Evolutionary conservation across 1,140 invertebrate genomes (phyloP).

Genomic region (Cheumatopsyche charites): DNA sequence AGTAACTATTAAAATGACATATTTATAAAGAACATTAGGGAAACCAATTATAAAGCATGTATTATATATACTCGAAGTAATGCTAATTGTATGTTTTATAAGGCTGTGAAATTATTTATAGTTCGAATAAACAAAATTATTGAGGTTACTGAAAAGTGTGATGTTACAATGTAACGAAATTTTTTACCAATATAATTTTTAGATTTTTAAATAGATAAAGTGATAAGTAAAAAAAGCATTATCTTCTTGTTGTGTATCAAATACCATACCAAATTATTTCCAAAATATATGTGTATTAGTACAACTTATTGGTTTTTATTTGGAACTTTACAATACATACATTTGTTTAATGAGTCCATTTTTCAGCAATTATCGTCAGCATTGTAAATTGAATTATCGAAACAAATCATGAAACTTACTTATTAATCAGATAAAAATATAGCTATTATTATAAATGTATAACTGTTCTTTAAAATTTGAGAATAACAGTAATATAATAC

Average conservation of each 20-base stretch:
- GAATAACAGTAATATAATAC: too few relatives aligned
- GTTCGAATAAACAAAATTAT: constrained; percentile 14
- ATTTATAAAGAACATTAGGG: not conserved
- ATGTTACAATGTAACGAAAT: constrained; percentile 35
- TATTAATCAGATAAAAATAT: too few relatives aligned
- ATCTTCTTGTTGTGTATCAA: not conserved
- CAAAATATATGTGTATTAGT: too few relatives aligned
- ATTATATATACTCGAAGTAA: not conserved
- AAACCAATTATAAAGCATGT: not conserved
- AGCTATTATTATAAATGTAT: too few relatives aligned
- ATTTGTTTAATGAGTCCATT: too few relatives aligned
- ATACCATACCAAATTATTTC: too few relatives aligned
- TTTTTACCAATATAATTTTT: constrained; percentile 29
- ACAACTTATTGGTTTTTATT: too few relatives aligned
- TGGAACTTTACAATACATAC: too few relatives aligned
- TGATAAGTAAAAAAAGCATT: not conserved
- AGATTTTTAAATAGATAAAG: constrained; percentile 4
- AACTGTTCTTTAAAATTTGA: too few relatives aligned
- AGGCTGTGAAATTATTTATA: constrained; percentile 44
- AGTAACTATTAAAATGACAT: constrained; percentile 11
- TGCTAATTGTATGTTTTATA: constrained; percentile 27
- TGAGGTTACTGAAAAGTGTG: not conserved
- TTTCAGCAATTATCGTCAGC: too few relatives aligned
- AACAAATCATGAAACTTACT: too few relatives aligned
- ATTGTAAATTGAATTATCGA: too few relatives aligned